Base-by-base conservation (phyloP, 1,140 invertebrate genomes). In the Paracyclopina nana region DNA sequence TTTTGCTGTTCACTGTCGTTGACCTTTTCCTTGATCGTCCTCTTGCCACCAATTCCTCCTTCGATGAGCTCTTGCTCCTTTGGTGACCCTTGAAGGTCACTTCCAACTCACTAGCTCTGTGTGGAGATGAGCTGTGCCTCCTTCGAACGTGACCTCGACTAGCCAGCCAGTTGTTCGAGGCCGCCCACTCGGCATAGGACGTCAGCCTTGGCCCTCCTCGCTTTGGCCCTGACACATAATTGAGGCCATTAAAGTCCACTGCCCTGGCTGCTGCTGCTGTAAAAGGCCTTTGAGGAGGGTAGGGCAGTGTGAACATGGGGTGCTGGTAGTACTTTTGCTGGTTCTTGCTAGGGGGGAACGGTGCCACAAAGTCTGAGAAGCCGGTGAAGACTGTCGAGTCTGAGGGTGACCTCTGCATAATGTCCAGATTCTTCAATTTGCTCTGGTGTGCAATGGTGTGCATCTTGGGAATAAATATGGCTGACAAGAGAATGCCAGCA, bases 391-490 rank as follows among this genome's bases (percentile, higher is more conserved):
- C 45, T 4, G 45, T 48, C 14, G 45, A 16, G 24, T 48, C 45
- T 28, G 45, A 48, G 5, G 16, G 20, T 28, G 56, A 50, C 25
- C 55, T 52, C 11, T 56, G 43, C 52, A 59, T 49, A n/a, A n/a
- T n/a, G 27, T 58, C 45, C 25, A 56, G 57, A 34, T 54, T 44
- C 30, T 57, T 59, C 9, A 57, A 43, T 30, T 60, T 57, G 24
- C 51, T 56, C 38, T 62, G 60, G 42, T 60, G 56, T 34, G 56
- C 56, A 28, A 62, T 62, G 18, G 60, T 62, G 30, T 53, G 55
- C 31, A 64, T 53, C 54, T 64, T 64, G 8, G 62, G 62, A 25
- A 61, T 52, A 42, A 65, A 66, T 20, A 66, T 56, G 6, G 58
- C 56, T 14, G 61, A 53, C 0, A 66, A 43, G 4, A 65, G 49